Evolutionary conservation across 2,888 invertebrate genomes (phyloP).

Genomic region (Crematogaster levior): DNA sequence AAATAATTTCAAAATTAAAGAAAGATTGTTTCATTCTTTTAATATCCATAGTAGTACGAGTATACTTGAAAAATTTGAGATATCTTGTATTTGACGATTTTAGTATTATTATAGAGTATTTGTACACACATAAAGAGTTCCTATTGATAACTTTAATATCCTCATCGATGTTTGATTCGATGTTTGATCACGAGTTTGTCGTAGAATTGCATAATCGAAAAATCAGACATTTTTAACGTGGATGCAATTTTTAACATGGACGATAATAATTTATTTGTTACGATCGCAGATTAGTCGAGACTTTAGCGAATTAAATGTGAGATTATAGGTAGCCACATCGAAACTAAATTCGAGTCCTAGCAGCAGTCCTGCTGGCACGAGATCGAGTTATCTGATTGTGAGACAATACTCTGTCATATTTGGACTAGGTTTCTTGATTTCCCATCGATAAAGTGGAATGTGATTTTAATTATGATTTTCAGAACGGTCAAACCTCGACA

Average conservation of each 20-base stretch:
- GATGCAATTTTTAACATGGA: background rate
- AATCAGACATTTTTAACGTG: background rate
- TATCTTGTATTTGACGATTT: slow-evolving; percentile 19
- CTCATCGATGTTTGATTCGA: background rate
- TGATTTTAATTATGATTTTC: background rate
- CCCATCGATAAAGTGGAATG: background rate
- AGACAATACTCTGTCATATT: background rate
- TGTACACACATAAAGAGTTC: slow-evolving; percentile 42
- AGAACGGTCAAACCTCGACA: background rate
- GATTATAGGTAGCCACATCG: background rate
- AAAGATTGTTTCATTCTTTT: background rate
- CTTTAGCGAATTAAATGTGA: slow-evolving; percentile 34
- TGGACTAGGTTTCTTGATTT: background rate
- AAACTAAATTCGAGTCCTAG: background rate
- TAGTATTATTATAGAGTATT: slow-evolving; percentile 2
- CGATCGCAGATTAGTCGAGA: slow-evolving; percentile 6
- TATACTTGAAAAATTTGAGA: background rate
- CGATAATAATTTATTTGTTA: slow-evolving; percentile 26
- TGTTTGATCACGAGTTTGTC: background rate
- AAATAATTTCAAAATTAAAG: background rate
- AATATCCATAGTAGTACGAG: background rate
- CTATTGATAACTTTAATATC: slow-evolving; percentile 4
- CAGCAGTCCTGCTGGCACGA: slow-evolving; percentile 9
- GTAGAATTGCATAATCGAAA: background rate
- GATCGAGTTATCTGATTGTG: slow-evolving; percentile 4